A percentile compares a stretch with the other conserved stretches of the same genome.
Conservation (phyloP, 2,797 vertebrate genomes). For the Selene dorsalis region DNA sequence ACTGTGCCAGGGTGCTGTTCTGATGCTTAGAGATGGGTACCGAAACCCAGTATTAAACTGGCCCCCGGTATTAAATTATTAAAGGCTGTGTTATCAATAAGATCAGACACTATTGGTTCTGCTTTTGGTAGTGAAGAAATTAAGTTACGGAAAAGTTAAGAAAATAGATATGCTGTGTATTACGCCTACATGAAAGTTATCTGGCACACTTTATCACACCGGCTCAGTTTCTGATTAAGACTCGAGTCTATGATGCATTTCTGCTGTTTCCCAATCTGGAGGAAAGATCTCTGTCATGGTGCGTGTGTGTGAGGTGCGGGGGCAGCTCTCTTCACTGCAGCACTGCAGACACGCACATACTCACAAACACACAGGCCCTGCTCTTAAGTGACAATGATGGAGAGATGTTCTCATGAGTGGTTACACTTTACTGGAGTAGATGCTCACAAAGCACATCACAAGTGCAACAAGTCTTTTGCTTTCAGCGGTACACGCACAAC, state of each 20-base stretch:
- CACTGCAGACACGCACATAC: too few relatives aligned
- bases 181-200: neutral
- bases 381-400: neutral
- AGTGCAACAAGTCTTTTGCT: neutral
- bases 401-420: too few relatives aligned
- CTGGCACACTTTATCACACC: neutral
- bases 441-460: neutral
- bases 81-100: neutral
- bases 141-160: neutral
- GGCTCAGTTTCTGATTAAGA: neutral
- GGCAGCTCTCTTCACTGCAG: too few relatives aligned
- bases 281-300: neutral
- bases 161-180: too few relatives aligned
- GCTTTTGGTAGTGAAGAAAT: neutral
- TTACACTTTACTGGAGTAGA: neutral
- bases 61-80: neutral
- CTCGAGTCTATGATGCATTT: neutral
- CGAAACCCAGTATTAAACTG: neutral
- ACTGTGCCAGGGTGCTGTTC: neutral
- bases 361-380: neutral
- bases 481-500: neutral
- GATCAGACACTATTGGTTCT: neutral
- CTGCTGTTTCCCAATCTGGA: neutral
- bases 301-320: neutral
- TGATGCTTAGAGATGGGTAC: neutral